Evolutionary conservation across 2,113 vertebrate species (phyloP).

Genomic region (Rhea pennata): DNA sequence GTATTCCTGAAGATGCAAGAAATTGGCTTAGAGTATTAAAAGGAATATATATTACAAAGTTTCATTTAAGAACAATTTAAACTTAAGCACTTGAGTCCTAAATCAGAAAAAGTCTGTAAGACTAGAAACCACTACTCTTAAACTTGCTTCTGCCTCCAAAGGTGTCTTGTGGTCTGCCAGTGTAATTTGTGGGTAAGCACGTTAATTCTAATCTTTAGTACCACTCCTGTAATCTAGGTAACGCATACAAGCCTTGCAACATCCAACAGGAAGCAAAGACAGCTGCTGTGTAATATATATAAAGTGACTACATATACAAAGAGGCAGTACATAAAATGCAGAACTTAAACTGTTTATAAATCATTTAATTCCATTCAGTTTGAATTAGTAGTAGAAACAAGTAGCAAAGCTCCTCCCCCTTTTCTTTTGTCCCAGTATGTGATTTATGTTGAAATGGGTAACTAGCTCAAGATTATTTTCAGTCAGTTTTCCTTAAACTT

Average conservation of each 20-base stretch:
- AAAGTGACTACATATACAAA: constrained; percentile 18
- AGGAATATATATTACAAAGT: background rate
- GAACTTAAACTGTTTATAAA: constrained; percentile 56
- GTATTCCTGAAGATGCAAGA: background rate
- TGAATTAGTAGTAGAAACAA: constrained; percentile 15
- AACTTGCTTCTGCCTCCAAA: constrained; percentile 65
- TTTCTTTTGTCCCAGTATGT: background rate
- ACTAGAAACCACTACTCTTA: constrained; percentile 50
- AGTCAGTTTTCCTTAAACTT: background rate
- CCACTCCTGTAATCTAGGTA: constrained; percentile 74
- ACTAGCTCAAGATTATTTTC: background rate
- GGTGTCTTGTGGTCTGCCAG: constrained; percentile 66
- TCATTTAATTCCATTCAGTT: constrained; percentile 60
- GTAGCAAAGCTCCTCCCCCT: background rate
- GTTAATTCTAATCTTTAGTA: constrained; percentile 69
- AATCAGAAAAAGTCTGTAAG: constrained; percentile 62
- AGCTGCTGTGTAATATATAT: constrained; percentile 55
- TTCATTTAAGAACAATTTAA: background rate
- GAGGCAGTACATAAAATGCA: constrained; percentile 26
- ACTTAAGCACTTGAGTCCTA: constrained; percentile 21
- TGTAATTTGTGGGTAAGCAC: constrained; percentile 58
- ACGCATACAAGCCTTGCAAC: constrained; percentile 70
- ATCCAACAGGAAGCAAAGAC: constrained; percentile 72
- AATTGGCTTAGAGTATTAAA: background rate
- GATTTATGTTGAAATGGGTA: background rate